A percentile compares a stretch with the other conserved stretches of the same genome.
Evolutionary conservation across 2,113 vertebrate species (phyloP).

Genomic region (Orcinus orca): DNA sequence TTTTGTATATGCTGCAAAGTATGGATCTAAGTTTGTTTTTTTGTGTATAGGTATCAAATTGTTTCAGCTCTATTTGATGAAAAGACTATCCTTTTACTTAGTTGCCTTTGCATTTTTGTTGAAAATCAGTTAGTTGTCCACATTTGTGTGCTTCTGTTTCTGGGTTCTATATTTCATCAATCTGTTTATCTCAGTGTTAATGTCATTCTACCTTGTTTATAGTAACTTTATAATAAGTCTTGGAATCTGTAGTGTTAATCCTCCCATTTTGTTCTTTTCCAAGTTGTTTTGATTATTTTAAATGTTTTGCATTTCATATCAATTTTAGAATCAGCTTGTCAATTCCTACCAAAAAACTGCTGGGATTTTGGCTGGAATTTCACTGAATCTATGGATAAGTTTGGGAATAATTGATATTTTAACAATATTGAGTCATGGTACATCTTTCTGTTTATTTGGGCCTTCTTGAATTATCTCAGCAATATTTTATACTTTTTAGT

Average conservation of each 20-base stretch:
- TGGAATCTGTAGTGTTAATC: background rate
- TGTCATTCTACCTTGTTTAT: background rate
- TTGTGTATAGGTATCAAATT: background rate
- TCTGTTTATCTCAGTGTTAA: background rate
- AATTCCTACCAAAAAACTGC: background rate
- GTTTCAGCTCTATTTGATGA: background rate
- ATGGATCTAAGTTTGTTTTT: background rate
- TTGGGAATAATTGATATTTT: background rate
- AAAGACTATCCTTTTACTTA: background rate
- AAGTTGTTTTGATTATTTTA: background rate
- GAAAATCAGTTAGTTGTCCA: background rate
- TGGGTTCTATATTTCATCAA: background rate
- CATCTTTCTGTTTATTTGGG: background rate
- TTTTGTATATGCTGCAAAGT: background rate
- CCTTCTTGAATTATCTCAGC: background rate
- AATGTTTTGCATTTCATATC: background rate
- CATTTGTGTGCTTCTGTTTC: background rate
- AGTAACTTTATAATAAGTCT: background rate
- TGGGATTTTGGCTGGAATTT: conserved; percentile 10
- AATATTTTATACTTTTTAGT: background rate
- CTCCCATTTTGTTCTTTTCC: background rate
- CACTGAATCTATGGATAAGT: background rate
- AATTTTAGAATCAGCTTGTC: background rate
- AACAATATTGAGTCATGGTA: background rate
- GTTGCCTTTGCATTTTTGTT: background rate